These are phyloP conservation scores for Gari tellinella DNA, from an alignment of 2,888 invertebrate genomes.

Conservation along the genomic window DNA sequence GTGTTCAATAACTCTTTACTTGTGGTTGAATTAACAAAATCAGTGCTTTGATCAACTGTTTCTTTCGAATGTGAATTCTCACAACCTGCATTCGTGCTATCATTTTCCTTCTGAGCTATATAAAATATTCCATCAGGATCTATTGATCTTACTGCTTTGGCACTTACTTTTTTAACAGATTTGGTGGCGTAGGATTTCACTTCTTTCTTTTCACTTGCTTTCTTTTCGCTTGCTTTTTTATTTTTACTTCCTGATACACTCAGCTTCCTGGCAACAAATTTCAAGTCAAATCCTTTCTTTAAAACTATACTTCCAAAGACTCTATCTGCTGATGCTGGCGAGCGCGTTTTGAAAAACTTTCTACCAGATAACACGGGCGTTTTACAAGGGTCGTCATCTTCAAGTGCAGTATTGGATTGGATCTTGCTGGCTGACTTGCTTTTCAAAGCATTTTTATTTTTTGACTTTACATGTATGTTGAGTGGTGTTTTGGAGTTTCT, in stretches of 20 bases:
- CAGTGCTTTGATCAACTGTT: too few relatives aligned
- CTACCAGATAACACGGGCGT: constrained; percentile 49
- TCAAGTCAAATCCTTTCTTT: constrained; percentile 72
- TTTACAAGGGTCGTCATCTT: constrained; percentile 1
- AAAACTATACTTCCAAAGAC: constrained; percentile 63
- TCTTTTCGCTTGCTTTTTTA: constrained; percentile 2
- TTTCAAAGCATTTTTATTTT: constrained; percentile 18
- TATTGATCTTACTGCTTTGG: too few relatives aligned
- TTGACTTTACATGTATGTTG: constrained; percentile 11
- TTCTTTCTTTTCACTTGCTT: not conserved
- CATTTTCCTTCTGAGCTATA: too few relatives aligned
- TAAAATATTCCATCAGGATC: too few relatives aligned
- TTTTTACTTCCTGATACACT: not conserved
- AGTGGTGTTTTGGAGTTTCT: constrained; percentile 32
- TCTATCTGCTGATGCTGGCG: constrained; percentile 64
- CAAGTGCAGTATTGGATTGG: not conserved
- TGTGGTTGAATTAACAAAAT: too few relatives aligned
- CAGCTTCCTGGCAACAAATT: constrained; percentile 64
- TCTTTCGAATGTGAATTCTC: too few relatives aligned
- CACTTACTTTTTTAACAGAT: too few relatives aligned
- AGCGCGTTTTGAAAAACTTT: constrained; percentile 73
- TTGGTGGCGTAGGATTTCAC: too few relatives aligned
- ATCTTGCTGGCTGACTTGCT: constrained; percentile 28
- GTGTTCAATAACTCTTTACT: too few relatives aligned
- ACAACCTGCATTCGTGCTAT: too few relatives aligned